phyloP scores from a whole-genome alignment of 2,888 invertebrate species.

The Hermaeophaga mercurialis region DNA sequence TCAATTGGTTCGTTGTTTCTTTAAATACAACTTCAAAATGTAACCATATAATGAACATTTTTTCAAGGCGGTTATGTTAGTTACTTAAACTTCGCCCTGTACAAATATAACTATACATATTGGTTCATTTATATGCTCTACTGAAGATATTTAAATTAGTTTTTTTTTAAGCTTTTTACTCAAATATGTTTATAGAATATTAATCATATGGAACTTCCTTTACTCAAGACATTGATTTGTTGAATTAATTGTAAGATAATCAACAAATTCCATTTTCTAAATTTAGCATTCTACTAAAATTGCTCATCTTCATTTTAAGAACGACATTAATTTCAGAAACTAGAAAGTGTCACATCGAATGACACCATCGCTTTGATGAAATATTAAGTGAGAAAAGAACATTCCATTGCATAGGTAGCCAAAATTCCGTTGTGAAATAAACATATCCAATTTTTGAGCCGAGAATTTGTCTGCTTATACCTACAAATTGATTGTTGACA shows the following conservation, averaged over 20 bases:
- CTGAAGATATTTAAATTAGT: too few relatives aligned
- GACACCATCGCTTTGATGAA: constrained; percentile 10
- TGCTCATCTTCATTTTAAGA: constrained; percentile 1
- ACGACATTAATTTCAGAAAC: neutral
- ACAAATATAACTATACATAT: too few relatives aligned
- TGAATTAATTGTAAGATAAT: neutral
- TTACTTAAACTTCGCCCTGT: too few relatives aligned
- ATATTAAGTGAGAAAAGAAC: constrained; percentile 20
- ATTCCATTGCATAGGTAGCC: constrained; percentile 22
- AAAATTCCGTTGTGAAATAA: constrained; percentile 17
- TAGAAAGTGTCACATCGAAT: neutral
- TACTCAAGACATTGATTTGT: too few relatives aligned
- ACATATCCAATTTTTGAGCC: constrained; percentile 15
- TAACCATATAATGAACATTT: too few relatives aligned
- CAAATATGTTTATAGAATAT: too few relatives aligned
- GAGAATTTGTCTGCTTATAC: neutral
- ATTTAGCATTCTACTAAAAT: neutral
- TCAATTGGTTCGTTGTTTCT: neutral
- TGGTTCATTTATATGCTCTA: too few relatives aligned
- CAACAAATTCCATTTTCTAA: neutral
- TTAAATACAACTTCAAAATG: too few relatives aligned
- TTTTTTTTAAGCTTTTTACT: too few relatives aligned
- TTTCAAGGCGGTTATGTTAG: too few relatives aligned
- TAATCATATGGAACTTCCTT: too few relatives aligned
- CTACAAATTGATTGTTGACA: constrained; percentile 3